Base-by-base conservation (phyloP, 2,113 vertebrate species). In the Oryzias celebensis region DNA sequence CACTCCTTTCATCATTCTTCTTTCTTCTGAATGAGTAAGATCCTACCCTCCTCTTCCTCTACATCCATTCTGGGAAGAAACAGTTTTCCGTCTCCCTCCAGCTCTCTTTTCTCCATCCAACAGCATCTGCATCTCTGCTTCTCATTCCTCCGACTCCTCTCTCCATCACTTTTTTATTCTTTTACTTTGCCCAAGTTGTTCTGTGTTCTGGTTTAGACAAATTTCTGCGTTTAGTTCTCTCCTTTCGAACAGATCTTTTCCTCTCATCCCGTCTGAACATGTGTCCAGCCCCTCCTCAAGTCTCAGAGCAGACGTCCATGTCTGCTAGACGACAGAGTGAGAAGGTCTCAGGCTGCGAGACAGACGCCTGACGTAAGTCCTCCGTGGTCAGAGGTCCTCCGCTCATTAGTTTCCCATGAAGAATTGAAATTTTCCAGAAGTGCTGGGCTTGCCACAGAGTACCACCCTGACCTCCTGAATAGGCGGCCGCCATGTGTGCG, bases 351-450 rank as follows among this genome's bases (percentile, higher is more conserved):
- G 64, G 68, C 56, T 43, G 54, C 50, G 48, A 65, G 63, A 62
- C 61, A 67, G 68, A 81, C 56, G 42, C 56, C 68, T 75, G 43
- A 76, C 77, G 82, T 81, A 74, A 73, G 70, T 77, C 68, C 72
- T 62, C 57, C 10, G 73, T 60, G 75, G 69, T 72, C 80, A 10
- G 44, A 60, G 80, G 82, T 79, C 81, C 84, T 60, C 62, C 63
- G 42, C 83, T 81, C 84, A 66, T 83, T 82, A 71, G 78, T 73
- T 88, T 85, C 86, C 88, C 86, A 76, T 86, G 88, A 82, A 86
- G 85, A 90, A 87, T 85, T 80, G 77, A 85, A 78, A 82, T 88
- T 87, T 82, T 83, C 76, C 72, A 55, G 68, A 66, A 73, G 73
- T 53, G 55, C 73, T 62, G 43, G 49, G 71, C 54, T 74, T n/a